Evolutionary conservation across 2,113 vertebrate species (phyloP).

Genomic region (Ceyx melanurus): DNA sequence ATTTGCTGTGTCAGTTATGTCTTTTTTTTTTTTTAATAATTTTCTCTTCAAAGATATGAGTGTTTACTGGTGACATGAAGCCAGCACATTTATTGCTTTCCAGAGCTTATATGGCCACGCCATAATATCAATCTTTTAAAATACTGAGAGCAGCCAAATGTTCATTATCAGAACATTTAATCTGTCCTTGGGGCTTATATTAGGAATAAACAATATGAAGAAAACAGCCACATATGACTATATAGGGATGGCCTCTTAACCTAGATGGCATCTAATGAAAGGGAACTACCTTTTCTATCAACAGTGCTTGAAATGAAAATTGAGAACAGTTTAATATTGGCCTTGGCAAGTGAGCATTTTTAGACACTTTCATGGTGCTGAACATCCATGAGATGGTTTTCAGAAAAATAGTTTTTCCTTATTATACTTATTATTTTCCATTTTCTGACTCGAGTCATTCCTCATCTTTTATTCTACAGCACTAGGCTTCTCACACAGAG

Average conservation of each 20-base stretch:
- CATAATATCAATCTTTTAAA: neutral
- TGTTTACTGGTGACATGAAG: neutral
- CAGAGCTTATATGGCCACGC: conserved; percentile 10
- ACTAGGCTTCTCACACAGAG: neutral
- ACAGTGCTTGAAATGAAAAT: neutral
- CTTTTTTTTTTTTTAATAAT: neutral
- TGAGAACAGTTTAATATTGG: neutral
- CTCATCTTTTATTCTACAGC: neutral
- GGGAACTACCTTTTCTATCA: neutral
- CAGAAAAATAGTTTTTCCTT: neutral
- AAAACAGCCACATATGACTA: neutral
- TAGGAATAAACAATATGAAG: neutral
- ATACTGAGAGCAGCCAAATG: neutral
- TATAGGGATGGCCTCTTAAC: neutral
- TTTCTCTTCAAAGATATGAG: neutral
- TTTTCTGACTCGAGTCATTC: neutral
- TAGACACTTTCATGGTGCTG: neutral
- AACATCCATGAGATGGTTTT: neutral
- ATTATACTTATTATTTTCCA: neutral
- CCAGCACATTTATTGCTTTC: conserved; percentile 19
- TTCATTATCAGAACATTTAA: conserved; percentile 19
- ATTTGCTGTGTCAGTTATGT: neutral
- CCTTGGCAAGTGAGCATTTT: neutral
- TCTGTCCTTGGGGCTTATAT: neutral
- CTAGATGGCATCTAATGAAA: neutral